Percentiles rank a stretch among this genome's conserved stretches.
phyloP scores from a whole-genome alignment of 2,797 vertebrate species.

The Brachyrhaphis roseni region DNA sequence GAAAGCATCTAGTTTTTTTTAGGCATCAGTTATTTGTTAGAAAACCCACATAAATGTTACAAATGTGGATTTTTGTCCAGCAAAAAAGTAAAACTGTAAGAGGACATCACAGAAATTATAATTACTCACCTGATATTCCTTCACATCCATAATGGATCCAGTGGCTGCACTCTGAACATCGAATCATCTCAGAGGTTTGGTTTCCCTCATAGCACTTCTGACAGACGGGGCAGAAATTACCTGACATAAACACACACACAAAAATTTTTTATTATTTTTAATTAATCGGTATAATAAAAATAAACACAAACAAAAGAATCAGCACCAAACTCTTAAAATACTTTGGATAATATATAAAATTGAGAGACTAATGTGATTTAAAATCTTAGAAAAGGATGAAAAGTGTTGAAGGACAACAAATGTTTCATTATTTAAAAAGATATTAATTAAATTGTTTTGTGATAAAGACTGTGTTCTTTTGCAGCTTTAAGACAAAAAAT shows the following conservation, averaged over 20 bases:
- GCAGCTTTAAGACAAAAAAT: no score
- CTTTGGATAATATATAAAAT: not conserved
- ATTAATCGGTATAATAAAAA: not conserved
- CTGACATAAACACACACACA: constrained; percentile 60
- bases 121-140: constrained; percentile 85
- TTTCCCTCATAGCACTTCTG: constrained; percentile 87
- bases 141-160: constrained; percentile 92
- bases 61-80: not conserved
- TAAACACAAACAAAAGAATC: constrained; percentile 3
- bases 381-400: no score
- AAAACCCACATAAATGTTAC: not conserved
- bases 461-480: no score
- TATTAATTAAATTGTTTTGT: no score
- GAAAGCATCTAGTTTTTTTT: not conserved
- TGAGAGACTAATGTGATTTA: no score
- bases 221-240: constrained; percentile 90
- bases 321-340: not conserved
- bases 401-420: no score
- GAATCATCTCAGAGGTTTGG: constrained; percentile 86
- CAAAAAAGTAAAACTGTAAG: constrained; percentile 6
- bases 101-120: no score
- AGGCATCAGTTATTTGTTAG: not conserved
- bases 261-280: no score
- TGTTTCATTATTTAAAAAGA: no score
- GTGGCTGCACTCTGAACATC: constrained; percentile 86